Evolutionary conservation across 2,888 invertebrate genomes (phyloP).

Genomic region (Hypercompe scribonia): DNA sequence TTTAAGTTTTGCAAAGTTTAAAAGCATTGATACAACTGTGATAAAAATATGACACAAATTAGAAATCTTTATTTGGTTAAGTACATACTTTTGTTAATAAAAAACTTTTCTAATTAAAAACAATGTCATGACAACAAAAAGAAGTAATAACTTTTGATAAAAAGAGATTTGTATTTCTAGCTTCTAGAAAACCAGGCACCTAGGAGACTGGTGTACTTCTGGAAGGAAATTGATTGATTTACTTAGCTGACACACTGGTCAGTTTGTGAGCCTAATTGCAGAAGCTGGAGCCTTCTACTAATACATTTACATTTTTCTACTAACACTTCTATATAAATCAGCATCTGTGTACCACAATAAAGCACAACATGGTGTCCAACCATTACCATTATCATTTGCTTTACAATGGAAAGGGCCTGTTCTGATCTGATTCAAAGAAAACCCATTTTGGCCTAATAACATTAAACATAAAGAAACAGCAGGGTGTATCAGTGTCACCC

Average conservation of each 20-base stretch:
- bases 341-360: slow-evolving; percentile 60
- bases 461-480: slow-evolving; percentile 83
- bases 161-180: no score
- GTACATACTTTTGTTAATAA: not conserved
- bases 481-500: slow-evolving; percentile 82
- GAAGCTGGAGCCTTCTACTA: not conserved
- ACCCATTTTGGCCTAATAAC: slow-evolving; percentile 80
- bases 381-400: slow-evolving; percentile 83
- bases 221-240: not conserved
- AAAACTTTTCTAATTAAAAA: not conserved
- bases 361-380: slow-evolving; percentile 79
- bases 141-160: not conserved
- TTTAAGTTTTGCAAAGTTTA: not conserved
- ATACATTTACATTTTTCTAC: not conserved
- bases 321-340: slow-evolving; percentile 55
- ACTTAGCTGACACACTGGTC: not conserved
- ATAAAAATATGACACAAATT: not conserved
- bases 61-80: not conserved
- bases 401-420: slow-evolving; percentile 77
- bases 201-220: not conserved
- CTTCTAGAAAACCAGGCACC: not conserved
- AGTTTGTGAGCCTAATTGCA: not conserved
- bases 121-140: not conserved
- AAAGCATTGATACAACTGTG: not conserved
- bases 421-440: slow-evolving; percentile 73